Evolutionary conservation across 2,113 vertebrate species (phyloP).

Genomic region (Nematolebias whitei): DNA sequence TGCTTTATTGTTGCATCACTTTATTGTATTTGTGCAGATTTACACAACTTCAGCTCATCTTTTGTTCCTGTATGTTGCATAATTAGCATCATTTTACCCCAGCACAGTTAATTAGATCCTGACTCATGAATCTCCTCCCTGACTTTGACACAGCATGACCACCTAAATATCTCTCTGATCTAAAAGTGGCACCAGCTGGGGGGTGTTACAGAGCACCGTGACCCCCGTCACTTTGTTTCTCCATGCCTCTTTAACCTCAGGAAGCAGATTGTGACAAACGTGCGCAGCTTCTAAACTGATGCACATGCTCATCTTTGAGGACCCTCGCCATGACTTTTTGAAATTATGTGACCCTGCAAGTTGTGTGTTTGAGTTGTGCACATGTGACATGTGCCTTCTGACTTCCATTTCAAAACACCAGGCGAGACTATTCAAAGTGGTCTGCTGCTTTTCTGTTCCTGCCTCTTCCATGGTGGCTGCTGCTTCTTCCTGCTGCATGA

Average conservation of each 20-base stretch:
- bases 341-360: slow-evolving; percentile 27
- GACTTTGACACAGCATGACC: background rate
- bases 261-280: slow-evolving; percentile 82
- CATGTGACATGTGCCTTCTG: slow-evolving; percentile 47
- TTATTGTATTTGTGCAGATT: background rate
- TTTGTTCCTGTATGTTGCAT: slow-evolving; percentile 3
- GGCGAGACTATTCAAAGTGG: slow-evolving; percentile 50
- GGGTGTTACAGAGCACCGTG: slow-evolving; percentile 30
- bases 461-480: slow-evolving; percentile 21
- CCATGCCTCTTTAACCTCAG: slow-evolving; percentile 83
- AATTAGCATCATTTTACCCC: slow-evolving; percentile 4
- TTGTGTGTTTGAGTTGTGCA: slow-evolving; percentile 39
- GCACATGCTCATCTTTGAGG: slow-evolving; percentile 35
- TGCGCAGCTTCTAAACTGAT: slow-evolving; percentile 52
- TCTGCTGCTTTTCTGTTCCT: slow-evolving; percentile 7
- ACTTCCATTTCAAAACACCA: slow-evolving; percentile 32
- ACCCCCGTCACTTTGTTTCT: slow-evolving; percentile 79
- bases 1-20: no score
- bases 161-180: slow-evolving; percentile 6
- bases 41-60: background rate
- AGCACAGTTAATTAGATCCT: slow-evolving; percentile 15
- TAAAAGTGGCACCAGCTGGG: background rate
- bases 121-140: background rate
- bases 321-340: slow-evolving; percentile 7
- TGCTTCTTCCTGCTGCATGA: slow-evolving; percentile 43